Base-by-base conservation (phyloP, 2,113 vertebrate species). In the Regulus satrapa region DNA sequence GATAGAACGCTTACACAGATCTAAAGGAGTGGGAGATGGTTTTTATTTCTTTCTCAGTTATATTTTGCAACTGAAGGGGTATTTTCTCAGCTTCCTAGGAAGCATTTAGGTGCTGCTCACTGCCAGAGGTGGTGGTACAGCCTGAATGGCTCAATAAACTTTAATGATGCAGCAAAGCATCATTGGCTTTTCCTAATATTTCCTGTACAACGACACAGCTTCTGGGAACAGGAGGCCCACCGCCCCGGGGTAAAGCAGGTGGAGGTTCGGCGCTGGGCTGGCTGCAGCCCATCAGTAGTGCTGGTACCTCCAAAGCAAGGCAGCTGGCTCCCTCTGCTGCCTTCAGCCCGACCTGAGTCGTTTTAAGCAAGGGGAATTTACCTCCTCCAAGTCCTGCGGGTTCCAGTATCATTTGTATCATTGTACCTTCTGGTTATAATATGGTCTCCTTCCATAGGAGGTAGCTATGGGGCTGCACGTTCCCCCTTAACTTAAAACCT, bases 291-390 rank as follows among this genome's bases (percentile, higher is more conserved):
- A 61, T 14, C 15, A 13, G 68, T 13, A 3, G 52, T 2, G 8
- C 9, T 49, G 64, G 43, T 29, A 5, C 38, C 41, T 73, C 38
- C 46, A 77, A 92, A 95, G 31, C 55, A 80, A 88, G 81, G 82
- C 81, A 88, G 31, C 16, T 94, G 88, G 93, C 94, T 97, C 96
- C 96, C 94, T 94, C 96, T 97, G 75, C 89, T 93, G 96, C 77
- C 73, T 25, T 77, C 36, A 28, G 51, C 19, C 3, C 3, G 5
- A 26, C 24, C 76, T 18, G 45, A 62, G 32, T 19, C 5, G 7
- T 18, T 76, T 19, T 9, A 28, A 64, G 12, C 18, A 34, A 32
- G 1, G 17, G 43, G 7, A 51, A 2, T 24, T 29, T 6, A 6
- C 34, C 54, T 62, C 10, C 14, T 36, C 36, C 6, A 8, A 17